These are phyloP conservation scores for Heterohyrax brucei DNA, from an alignment of 2,797 vertebrate species.

Conservation along the genomic window DNA sequence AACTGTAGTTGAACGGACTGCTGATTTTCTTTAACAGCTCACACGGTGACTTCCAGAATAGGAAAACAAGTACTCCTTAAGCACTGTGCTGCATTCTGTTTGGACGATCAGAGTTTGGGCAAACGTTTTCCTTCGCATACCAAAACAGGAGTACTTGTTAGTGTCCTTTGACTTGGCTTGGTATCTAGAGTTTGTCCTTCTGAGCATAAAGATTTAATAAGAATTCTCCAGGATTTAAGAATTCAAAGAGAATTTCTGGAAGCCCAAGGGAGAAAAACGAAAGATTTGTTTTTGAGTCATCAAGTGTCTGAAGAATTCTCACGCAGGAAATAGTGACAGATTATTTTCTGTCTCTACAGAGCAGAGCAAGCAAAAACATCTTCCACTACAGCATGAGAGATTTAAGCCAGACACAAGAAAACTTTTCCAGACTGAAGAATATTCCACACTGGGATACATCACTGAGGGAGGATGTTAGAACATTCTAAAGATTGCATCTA, in stretches of 20 bases:
- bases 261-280: neutral
- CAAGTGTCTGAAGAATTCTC: neutral
- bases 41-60: constrained; percentile 81
- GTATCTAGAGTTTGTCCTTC: neutral
- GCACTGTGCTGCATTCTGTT: constrained; percentile 60
- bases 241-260: neutral
- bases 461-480: neutral
- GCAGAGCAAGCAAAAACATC: neutral
- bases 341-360: constrained; percentile 4
- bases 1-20: constrained; percentile 80
- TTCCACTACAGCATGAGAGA: neutral
- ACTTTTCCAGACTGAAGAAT: constrained; percentile 61
- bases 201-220: neutral
- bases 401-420: neutral
- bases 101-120: constrained; percentile 40
- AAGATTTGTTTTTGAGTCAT: neutral
- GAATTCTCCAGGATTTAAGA: neutral
- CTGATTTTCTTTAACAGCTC: constrained; percentile 81
- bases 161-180: neutral
- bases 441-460: neutral
- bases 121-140: constrained; percentile 37
- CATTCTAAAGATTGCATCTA: neutral
- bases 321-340: neutral
- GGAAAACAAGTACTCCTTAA: constrained; percentile 73
- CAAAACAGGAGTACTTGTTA: neutral